Evolutionary conservation across 2,888 invertebrate species (phyloP), one percentile per base, ranked within the genome.

Genomic region (Sarcophaga rosellei): DNA sequence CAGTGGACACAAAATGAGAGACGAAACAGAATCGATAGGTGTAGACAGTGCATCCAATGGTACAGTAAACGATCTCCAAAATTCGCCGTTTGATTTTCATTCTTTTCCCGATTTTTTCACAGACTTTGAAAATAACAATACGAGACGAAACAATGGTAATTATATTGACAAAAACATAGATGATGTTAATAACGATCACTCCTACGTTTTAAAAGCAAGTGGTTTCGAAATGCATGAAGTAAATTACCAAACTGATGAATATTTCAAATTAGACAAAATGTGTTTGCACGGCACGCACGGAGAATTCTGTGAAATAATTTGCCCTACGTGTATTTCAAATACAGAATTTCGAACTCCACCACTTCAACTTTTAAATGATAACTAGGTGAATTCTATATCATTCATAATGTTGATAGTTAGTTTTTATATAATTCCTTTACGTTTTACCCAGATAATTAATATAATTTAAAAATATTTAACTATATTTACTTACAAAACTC

Each of bases 231-330:
- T 53, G 45, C 25, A 47, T 6, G 25, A 62, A 20, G 20, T 35
- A 23, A 69, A 35, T 53, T 21, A 35, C 17, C 21, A 53, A 73
- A 2, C 10, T 21, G 45, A 21, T 25, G 35, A 63, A 47, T 25
- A 12, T 15, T 72, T 74, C 2, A 69, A 81, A 57, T 23, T 61
- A 61, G 74, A 45, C 35, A 95, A 95, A 20, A 93, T 95, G 21
- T 95, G 95, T 89, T 91, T 95, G 17, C 95, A 95, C 89, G 84
- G 89, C 45, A 94, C 95, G 83, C 94, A 94, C 62, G 94, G 94
- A 69, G 93, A 93, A 89, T 93, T 95, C 57, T 95, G 95, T 0
- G 90, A 95, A 84, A 95, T 95, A 89, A 95, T 94, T 89, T 95
- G 95, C 90, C 92, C 94, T 2, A 92, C 91, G 47, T 95, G 95